A percentile compares a stretch with the other conserved stretches of the same genome.
These are phyloP conservation scores for Drosophila bocqueti DNA, from an alignment of 1,140 invertebrate genomes.

Conservation along the genomic window DNA sequence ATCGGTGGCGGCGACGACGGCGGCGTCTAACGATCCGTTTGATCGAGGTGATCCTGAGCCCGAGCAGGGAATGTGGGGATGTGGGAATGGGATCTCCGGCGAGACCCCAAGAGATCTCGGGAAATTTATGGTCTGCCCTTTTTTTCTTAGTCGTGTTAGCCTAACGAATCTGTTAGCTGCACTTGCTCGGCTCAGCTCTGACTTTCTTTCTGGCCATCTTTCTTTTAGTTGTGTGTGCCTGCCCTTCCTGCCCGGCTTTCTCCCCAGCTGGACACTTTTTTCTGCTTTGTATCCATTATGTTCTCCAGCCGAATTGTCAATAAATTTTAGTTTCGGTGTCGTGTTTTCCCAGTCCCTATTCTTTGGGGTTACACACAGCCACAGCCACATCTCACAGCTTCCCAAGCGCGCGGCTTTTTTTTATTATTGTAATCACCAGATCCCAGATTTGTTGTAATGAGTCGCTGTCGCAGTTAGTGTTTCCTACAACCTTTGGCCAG, in stretches of 20 bases:
- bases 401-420: constrained; percentile 40
- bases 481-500: background rate
- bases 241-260: constrained; percentile 44
- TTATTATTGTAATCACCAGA: constrained; percentile 70
- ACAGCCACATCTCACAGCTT: constrained; percentile 18
- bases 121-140: constrained; percentile 70
- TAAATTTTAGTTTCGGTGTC: constrained; percentile 71
- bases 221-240: constrained; percentile 20
- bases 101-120: constrained; percentile 25
- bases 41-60: constrained; percentile 54
- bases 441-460: constrained; percentile 70
- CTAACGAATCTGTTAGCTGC: constrained; percentile 46
- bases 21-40: constrained; percentile 78
- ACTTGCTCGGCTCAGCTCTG: constrained; percentile 39
- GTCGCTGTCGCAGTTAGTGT: constrained; percentile 32
- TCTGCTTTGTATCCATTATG: constrained; percentile 35
- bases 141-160: constrained; percentile 38
- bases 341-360: constrained; percentile 41
- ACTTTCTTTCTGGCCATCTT: constrained; percentile 38
- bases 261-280: constrained; percentile 78
- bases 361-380: constrained; percentile 27
- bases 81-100: constrained; percentile 12
- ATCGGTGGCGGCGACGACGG: constrained; percentile 47
- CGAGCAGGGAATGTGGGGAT: background rate
- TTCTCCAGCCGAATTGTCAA: constrained; percentile 61